Conservation (phyloP, 2,113 vertebrate species). For the Mystacornis crossleyi region DNA sequence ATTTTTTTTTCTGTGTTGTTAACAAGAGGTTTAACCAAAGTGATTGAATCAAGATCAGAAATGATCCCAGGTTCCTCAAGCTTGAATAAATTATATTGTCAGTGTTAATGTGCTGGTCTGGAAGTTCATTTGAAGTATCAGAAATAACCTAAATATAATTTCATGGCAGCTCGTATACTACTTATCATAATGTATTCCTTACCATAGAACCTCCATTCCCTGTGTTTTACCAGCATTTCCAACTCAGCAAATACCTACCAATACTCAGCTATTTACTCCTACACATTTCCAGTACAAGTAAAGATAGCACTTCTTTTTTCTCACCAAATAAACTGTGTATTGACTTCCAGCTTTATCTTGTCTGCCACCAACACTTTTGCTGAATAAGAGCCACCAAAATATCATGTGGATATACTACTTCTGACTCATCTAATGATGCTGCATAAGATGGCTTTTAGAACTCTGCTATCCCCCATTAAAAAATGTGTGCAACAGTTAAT, state of each 20-base stretch:
- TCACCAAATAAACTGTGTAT: background rate
- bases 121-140: background rate
- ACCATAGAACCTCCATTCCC: background rate
- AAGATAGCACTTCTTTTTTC: background rate
- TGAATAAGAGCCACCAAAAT: background rate
- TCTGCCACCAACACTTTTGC: background rate
- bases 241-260: background rate
- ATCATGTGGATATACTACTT: background rate
- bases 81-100: background rate
- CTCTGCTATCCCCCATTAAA: background rate
- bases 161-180: background rate
- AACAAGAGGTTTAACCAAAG: background rate
- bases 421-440: background rate
- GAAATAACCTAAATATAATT: conserved; percentile 1
- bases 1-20: background rate
- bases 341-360: background rate
- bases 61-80: background rate
- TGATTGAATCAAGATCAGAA: conserved; percentile 2
- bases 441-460: background rate
- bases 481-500: background rate
- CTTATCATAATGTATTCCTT: background rate
- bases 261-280: background rate
- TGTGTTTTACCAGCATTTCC: background rate
- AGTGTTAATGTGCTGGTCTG: background rate
- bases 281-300: background rate